Conservation (phyloP, 2,888 invertebrate species). For the Gortyna flavago region DNA sequence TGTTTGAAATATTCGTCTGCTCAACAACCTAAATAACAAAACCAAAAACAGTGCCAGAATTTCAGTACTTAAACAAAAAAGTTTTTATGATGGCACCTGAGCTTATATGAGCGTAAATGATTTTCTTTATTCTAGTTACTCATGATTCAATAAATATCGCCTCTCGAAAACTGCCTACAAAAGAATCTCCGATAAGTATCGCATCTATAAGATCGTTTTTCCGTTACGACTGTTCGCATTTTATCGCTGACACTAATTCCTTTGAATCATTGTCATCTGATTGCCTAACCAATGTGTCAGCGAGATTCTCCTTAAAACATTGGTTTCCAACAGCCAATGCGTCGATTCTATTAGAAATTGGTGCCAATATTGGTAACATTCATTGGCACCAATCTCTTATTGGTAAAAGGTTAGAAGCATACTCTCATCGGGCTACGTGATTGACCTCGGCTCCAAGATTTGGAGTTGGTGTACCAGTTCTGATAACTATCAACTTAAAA, state of each 20-base stretch:
- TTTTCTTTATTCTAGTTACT: not conserved
- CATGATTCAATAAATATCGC: constrained; percentile 11
- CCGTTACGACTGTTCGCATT: constrained; percentile 8
- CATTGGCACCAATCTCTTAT: not conserved
- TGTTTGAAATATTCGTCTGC: not conserved
- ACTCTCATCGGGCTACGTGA: constrained; percentile 7
- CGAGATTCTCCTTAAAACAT: not conserved
- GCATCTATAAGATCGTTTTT: constrained; percentile 6
- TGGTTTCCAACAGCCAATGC: not conserved
- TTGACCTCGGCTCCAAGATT: constrained; percentile 15
- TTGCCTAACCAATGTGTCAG: constrained; percentile 12
- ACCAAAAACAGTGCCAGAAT: not conserved
- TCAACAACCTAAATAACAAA: not conserved
- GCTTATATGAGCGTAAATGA: not conserved
- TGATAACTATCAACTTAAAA: constrained; percentile 21
- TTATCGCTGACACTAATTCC: constrained; percentile 34
- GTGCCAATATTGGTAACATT: not conserved
- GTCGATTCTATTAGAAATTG: not conserved
- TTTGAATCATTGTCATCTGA: constrained; percentile 28
- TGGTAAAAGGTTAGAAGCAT: not conserved
- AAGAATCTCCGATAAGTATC: not conserved
- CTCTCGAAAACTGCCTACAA: not conserved
- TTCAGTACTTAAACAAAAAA: not conserved
- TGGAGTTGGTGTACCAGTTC: constrained; percentile 1
- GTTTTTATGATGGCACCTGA: not conserved